These are phyloP conservation scores for Scaptomyza tumidula DNA, from an alignment of 2,888 invertebrate genomes.

Conservation along the genomic window DNA sequence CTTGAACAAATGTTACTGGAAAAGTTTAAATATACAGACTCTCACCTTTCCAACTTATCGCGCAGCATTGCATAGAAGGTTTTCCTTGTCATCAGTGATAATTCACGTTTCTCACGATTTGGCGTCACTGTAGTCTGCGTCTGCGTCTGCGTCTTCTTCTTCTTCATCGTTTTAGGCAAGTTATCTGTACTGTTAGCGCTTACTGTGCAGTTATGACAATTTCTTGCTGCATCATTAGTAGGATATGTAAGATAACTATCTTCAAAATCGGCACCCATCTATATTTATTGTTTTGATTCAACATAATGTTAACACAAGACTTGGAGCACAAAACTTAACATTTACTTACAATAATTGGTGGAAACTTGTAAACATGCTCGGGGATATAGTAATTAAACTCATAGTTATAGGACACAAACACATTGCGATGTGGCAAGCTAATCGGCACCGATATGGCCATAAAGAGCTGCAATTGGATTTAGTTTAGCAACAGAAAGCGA, in stretches of 20 bases:
- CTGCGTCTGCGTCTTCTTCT: neutral
- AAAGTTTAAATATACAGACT: neutral
- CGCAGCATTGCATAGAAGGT: constrained; percentile 78
- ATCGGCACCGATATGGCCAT: constrained; percentile 89
- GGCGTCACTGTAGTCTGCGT: neutral
- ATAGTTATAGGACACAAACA: constrained; percentile 90
- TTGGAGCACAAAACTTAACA: constrained; percentile 21
- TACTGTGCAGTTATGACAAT: constrained; percentile 61
- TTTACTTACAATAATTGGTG: constrained; percentile 74
- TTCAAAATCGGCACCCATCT: constrained; percentile 65
- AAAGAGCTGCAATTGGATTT: constrained; percentile 86
- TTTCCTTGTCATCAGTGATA: constrained; percentile 72
- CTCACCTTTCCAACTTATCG: constrained; percentile 79
- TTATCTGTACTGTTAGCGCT: constrained; percentile 21
- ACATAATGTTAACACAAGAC: constrained; percentile 10
- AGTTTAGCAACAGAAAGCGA: neutral
- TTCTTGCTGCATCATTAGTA: constrained; percentile 26
- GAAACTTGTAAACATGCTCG: constrained; percentile 84
- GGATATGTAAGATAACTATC: constrained; percentile 62
- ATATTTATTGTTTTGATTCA: neutral
- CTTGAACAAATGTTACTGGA: neutral
- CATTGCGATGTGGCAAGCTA: constrained; percentile 88
- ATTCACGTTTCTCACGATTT: constrained; percentile 46
- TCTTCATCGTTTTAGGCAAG: neutral
- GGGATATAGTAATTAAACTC: constrained; percentile 89